Conservation (phyloP, 2,888 invertebrate genomes). For the Nymphalis urticae region DNA sequence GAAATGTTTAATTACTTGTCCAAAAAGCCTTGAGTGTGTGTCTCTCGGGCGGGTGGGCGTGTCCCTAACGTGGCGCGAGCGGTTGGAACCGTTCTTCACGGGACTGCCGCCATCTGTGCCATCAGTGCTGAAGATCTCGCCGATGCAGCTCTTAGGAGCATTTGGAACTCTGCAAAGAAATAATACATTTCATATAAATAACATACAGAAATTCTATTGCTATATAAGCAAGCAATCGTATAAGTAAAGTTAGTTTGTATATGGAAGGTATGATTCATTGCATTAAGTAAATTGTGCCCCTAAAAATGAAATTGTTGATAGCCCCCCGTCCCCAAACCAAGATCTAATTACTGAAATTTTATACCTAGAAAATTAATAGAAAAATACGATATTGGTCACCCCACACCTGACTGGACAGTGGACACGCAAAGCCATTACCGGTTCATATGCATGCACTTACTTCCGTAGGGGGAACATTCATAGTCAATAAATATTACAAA, state of each 20-base stretch:
- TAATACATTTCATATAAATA: constrained; percentile 1
- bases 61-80: constrained; percentile 77
- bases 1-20: constrained; percentile 57
- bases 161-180: constrained; percentile 82
- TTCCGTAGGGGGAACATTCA: constrained; percentile 60
- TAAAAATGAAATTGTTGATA: not conserved
- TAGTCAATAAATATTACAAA: constrained; percentile 46
- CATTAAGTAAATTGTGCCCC: not conserved
- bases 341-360: constrained; percentile 33
- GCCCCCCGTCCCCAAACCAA: not conserved
- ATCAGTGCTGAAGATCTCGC: constrained; percentile 78
- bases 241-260: not conserved
- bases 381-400: constrained; percentile 35
- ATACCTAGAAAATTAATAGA: constrained; percentile 32
- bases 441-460: constrained; percentile 47
- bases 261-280: too few relatives aligned
- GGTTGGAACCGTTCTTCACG: constrained; percentile 64
- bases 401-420: constrained; percentile 48
- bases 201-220: not conserved
- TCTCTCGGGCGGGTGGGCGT: constrained; percentile 82
- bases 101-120: constrained; percentile 64
- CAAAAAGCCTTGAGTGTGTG: constrained; percentile 83
- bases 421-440: constrained; percentile 58
- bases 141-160: constrained; percentile 83
- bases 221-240: too few relatives aligned